Conservation (phyloP, 2,113 vertebrate species). For the Alaudala cheleensis region DNA sequence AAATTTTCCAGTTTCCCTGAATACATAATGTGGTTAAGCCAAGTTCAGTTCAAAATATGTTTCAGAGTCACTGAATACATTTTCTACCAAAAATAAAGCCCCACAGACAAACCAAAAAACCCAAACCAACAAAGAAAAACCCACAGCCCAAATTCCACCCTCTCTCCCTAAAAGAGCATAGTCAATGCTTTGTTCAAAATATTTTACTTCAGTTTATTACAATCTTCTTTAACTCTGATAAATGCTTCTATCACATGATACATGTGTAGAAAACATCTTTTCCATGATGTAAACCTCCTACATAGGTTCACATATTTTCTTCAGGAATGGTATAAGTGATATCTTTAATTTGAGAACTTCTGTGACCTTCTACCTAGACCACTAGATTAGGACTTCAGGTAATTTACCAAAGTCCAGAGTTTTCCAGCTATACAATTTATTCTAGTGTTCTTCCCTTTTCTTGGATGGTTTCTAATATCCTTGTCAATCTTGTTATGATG, state of each 20-base stretch:
- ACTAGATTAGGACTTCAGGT: neutral
- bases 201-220: neutral
- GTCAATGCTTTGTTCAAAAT: neutral
- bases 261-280: rapidly evolving
- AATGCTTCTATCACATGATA: neutral
- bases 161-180: neutral
- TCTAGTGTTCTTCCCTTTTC: neutral
- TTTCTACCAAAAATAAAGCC: neutral
- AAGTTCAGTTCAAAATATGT: neutral
- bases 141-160: neutral
- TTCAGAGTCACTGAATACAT: neutral
- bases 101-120: neutral
- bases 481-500: neutral
- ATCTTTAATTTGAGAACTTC: neutral
- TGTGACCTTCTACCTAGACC: neutral
- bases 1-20: neutral
- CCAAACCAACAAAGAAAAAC: too few relatives aligned
- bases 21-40: neutral
- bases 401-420: neutral
- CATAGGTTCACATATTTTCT: neutral
- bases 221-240: neutral
- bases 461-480: neutral
- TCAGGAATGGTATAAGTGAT: neutral
- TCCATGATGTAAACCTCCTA: neutral
- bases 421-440: neutral